Evolutionary conservation across 2,113 vertebrate genomes (phyloP).

Genomic region (Onychostruthus taczanowskii): DNA sequence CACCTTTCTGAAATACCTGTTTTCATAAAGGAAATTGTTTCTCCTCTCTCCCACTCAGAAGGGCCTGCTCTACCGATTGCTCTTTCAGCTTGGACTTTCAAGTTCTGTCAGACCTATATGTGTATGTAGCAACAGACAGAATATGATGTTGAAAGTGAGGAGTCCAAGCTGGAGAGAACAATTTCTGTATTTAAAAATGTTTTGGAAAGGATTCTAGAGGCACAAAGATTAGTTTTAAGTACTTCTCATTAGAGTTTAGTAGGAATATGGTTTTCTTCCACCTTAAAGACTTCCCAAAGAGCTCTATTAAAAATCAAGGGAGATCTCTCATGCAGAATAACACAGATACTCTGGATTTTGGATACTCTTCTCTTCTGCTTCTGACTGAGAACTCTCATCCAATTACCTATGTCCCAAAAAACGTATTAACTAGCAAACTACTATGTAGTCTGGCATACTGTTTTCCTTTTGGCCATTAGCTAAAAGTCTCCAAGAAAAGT

Average conservation of each 20-base stretch:
- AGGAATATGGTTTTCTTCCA: neutral
- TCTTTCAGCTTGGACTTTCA: neutral
- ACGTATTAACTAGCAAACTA: neutral
- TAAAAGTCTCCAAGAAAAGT: neutral
- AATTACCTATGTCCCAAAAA: neutral
- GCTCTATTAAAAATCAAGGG: neutral
- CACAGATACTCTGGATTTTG: neutral
- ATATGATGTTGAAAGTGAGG: neutral
- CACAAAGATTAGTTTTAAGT: neutral
- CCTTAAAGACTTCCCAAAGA: neutral
- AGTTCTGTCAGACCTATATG: neutral
- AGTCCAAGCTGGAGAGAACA: neutral
- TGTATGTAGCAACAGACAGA: neutral
- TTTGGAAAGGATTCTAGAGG: neutral
- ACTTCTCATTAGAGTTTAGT: neutral
- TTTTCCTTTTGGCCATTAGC: neutral
- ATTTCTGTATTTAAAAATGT: neutral
- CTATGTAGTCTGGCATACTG: rapidly evolving
- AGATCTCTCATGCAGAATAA: neutral
- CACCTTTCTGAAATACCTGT: neutral
- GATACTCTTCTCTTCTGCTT: neutral
- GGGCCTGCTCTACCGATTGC: neutral
- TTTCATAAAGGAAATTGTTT: conserved; percentile 5
- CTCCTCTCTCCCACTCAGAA: neutral
- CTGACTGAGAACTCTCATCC: neutral